Percentiles rank a stretch among this genome's conserved stretches.
These are phyloP conservation scores for Tenebrosternarchus preto DNA, from an alignment of 2,113 vertebrate genomes.

Conservation along the genomic window DNA sequence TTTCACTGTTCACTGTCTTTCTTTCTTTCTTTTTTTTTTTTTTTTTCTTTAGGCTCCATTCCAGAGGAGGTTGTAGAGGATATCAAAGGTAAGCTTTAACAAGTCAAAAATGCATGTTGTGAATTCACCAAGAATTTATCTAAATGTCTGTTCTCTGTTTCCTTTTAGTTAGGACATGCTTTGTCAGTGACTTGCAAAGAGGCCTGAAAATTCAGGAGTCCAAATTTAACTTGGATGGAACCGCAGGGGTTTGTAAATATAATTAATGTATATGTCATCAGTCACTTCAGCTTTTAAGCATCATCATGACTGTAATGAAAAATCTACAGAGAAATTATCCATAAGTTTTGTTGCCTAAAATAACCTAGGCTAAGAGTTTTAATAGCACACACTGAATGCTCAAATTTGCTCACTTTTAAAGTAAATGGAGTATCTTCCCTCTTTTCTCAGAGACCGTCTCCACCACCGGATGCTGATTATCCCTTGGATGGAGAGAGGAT, in stretches of 20 bases:
- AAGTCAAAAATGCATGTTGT: not conserved
- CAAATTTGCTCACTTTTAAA: not conserved
- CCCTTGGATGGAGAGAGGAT: constrained; percentile 95
- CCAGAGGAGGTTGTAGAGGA: constrained; percentile 94
- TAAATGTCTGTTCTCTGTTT: constrained; percentile 18
- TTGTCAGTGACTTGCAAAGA: constrained; percentile 92
- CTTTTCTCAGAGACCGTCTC: constrained; percentile 80
- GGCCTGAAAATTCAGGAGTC: constrained; percentile 93
- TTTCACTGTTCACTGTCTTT: not conserved
- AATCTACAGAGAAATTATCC: too few relatives aligned
- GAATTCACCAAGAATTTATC: not conserved
- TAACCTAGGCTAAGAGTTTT: too few relatives aligned
- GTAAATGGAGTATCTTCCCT: constrained; percentile 20
- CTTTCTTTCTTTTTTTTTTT: not conserved
- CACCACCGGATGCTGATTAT: constrained; percentile 90
- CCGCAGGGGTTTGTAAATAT: constrained; percentile 77
- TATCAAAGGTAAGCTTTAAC: constrained; percentile 84
- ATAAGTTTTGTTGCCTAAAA: too few relatives aligned
- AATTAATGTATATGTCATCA: not conserved
- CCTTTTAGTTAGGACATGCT: constrained; percentile 87
- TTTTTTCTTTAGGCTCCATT: constrained; percentile 77
- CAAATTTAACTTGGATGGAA: constrained; percentile 92
- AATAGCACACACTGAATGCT: too few relatives aligned
- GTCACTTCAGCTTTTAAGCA: too few relatives aligned
- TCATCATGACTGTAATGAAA: too few relatives aligned